Evolutionary conservation across 2,888 invertebrate genomes (phyloP), one percentile per base, ranked within the genome.

Genomic region (Eupeodes latifasciatus): DNA sequence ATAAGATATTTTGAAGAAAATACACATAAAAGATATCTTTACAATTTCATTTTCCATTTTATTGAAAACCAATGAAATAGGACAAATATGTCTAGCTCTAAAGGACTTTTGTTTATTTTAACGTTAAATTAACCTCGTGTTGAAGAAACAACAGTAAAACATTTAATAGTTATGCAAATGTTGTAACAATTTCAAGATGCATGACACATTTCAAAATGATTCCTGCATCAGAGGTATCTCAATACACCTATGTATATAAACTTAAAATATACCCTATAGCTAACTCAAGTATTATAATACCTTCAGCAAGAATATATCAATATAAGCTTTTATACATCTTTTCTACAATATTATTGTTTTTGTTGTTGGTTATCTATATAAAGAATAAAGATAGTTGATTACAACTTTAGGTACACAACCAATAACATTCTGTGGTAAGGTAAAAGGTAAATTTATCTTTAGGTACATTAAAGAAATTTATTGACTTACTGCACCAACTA

Each of bases 401-500:
- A 71, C 12, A 71, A 36, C 71, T 44, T 47, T 59, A 74, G 74
- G 47, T 44, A 49, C n/a, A 59, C 47, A 72, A 40, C 57, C 77
- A 55, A 55, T 57, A 66, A 44, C 47, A 44, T n/a, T 7, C 12
- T 57, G 51, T 79, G 51, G 59, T 44, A 69, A 49, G 47, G 74
- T 47, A 62, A 34, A 62, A 11, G 44, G 61, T 62, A 55, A 55
- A 44, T 51, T 27, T 40, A 27, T 62, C 34, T 36, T 62, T 34
- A 9, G 49, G 12, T 34, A 67, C 67, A 67, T 36, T 62, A 51
- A 16, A 51, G 67, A 40, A 64, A 72, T 64, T 64, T 72, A 78
- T 74, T 77, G 72, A 66, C 85, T 85, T 81, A 36, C 72, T 40
- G 19, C 59, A 77, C 16, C 36, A 62, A 16, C 61, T 59, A 61